These are phyloP conservation scores for Lipotes vexillifer DNA, from an alignment of 2,113 vertebrate species.

Conservation along the genomic window DNA sequence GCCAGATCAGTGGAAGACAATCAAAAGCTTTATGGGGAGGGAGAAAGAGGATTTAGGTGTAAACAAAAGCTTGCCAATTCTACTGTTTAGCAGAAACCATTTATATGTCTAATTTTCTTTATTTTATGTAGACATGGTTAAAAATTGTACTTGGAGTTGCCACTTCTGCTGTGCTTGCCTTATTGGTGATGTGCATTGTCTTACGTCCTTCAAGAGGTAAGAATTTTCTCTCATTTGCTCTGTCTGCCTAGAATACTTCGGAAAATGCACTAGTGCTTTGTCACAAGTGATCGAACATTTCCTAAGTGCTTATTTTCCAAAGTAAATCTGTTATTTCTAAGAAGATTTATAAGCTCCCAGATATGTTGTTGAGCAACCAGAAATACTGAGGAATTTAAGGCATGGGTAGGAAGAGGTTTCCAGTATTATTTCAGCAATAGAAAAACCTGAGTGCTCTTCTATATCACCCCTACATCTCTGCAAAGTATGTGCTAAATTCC, in stretches of 20 bases:
- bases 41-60: constrained; percentile 49
- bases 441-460: constrained; percentile 48
- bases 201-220: constrained; percentile 83
- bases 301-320: constrained; percentile 44
- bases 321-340: constrained; percentile 61
- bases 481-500: constrained; percentile 47
- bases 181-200: constrained; percentile 79
- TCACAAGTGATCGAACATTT: constrained; percentile 55
- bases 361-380: constrained; percentile 64
- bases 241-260: constrained; percentile 18
- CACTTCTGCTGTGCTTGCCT: constrained; percentile 76
- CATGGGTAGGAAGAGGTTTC: constrained; percentile 62
- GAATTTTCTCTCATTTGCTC: constrained; percentile 56
- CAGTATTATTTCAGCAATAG: constrained; percentile 65
- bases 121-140: constrained; percentile 79
- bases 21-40: constrained; percentile 48
- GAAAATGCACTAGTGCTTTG: constrained; percentile 55
- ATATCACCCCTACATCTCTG: constrained; percentile 23
- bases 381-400: constrained; percentile 73
- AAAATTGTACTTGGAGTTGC: constrained; percentile 81
- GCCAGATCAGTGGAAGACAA: constrained; percentile 59
- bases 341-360: constrained; percentile 50
- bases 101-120: constrained; percentile 72
- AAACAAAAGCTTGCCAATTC: constrained; percentile 40
- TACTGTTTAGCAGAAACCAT: constrained; percentile 36